A percentile compares a stretch with the other conserved stretches of the same genome.
phyloP scores from a whole-genome alignment of 2,888 invertebrate genomes.

The Clitarchus hookeri region DNA sequence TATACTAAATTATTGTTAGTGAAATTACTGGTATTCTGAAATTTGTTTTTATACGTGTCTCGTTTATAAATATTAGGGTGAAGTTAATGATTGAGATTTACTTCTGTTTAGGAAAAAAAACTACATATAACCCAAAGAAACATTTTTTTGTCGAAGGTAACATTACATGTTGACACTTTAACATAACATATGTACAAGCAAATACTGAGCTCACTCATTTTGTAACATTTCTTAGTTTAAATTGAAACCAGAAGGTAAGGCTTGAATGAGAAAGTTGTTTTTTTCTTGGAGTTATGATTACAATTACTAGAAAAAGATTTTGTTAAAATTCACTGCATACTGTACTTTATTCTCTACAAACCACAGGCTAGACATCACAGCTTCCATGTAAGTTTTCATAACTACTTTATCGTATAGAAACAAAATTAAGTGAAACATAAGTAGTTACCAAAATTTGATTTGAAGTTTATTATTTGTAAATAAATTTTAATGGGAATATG shows the following conservation, averaged over 20 bases:
- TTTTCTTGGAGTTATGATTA: background rate
- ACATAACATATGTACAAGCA: no score
- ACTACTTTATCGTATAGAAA: background rate
- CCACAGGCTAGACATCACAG: background rate
- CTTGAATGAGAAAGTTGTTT: background rate
- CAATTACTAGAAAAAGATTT: background rate
- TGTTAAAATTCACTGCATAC: background rate
- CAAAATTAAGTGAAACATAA: background rate
- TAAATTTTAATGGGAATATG: background rate
- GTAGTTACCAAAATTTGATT: no score
- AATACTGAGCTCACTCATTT: background rate
- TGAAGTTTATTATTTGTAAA: background rate
- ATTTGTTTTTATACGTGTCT: no score
- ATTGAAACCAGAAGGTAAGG: background rate
- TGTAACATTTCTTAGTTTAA: background rate
- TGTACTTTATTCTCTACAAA: background rate
- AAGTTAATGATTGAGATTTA: no score
- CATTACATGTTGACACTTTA: no score
- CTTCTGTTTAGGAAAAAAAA: no score
- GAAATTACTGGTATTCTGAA: no score
- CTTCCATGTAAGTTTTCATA: background rate
- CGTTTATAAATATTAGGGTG: no score
- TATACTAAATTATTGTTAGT: no score
- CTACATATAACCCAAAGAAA: no score
- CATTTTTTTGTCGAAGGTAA: no score